phyloP scores from a whole-genome alignment of 2,888 invertebrate species.

The Eueremaeus valkanovi region DNA sequence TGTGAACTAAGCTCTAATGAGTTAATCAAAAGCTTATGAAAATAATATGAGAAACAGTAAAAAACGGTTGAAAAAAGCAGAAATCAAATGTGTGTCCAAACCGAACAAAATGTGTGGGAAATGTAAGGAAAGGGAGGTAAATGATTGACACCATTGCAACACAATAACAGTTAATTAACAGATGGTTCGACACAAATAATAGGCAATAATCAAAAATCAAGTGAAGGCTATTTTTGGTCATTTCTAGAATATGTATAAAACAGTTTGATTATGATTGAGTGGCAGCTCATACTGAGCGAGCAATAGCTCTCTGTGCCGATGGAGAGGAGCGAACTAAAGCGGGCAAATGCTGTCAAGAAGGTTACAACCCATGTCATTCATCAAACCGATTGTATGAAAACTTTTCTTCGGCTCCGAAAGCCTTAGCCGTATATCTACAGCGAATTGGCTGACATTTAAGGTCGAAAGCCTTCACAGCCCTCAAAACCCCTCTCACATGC shows the following conservation, averaged over 20 bases:
- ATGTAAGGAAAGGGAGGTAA: no score
- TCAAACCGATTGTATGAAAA: neutral
- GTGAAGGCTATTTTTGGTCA: conserved; percentile 1
- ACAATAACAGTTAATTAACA: conserved; percentile 21
- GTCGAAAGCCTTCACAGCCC: neutral
- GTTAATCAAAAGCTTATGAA: no score
- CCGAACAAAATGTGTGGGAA: no score
- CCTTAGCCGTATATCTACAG: no score
- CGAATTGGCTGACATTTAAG: no score
- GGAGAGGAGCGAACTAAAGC: neutral
- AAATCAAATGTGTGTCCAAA: no score
- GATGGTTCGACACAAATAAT: conserved; percentile 1
- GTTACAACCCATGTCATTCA: conserved; percentile 29
- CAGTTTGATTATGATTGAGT: conserved; percentile 32
- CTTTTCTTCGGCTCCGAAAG: neutral
- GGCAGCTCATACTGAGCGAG: neutral
- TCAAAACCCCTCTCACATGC: neutral
- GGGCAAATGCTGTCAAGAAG: conserved; percentile 30
- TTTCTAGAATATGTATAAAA: neutral
- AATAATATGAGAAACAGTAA: no score
- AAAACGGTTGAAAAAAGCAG: no score
- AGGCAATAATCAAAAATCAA: neutral
- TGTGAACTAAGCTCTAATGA: no score
- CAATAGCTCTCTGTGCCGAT: neutral
- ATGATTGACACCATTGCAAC: no score